These are phyloP conservation scores for Rhagoletis pomonella DNA, from an alignment of 1,140 invertebrate species.

Conservation along the genomic window DNA sequence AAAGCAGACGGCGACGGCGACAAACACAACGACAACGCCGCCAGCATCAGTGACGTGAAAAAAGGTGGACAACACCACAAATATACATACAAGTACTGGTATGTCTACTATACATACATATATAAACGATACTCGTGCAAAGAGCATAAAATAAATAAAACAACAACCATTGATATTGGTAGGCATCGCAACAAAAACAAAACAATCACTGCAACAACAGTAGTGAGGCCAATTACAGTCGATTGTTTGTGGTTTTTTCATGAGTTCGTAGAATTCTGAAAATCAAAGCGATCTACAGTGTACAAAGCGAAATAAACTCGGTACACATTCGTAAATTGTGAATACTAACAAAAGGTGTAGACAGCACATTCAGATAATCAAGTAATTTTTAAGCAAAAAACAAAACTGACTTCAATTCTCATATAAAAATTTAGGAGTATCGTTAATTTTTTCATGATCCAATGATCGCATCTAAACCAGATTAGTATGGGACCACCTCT, in stretches of 20 bases:
- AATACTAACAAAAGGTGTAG: neutral
- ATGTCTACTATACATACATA: neutral
- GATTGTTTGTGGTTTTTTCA: constrained; percentile 45
- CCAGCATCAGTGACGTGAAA: constrained; percentile 20
- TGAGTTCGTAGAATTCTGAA: constrained; percentile 23
- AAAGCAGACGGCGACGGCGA: neutral
- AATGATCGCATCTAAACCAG: no score
- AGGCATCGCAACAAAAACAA: no score
- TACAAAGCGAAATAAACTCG: neutral
- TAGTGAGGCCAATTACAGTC: neutral
- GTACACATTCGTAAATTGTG: neutral
- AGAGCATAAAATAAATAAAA: neutral
- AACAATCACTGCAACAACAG: constrained; percentile 17
- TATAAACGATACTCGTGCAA: neutral
- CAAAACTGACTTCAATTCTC: no score
- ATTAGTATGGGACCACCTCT: no score
- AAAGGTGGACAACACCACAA: neutral
- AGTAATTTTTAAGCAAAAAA: neutral
- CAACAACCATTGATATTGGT: neutral
- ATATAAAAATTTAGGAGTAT: no score
- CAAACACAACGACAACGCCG: neutral
- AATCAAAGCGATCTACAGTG: constrained; percentile 48
- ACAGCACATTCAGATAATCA: neutral
- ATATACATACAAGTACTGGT: neutral
- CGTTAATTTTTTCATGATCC: no score